Evolutionary conservation across 2,113 vertebrate genomes (phyloP).

Genomic region (Pterocles orientalis): DNA sequence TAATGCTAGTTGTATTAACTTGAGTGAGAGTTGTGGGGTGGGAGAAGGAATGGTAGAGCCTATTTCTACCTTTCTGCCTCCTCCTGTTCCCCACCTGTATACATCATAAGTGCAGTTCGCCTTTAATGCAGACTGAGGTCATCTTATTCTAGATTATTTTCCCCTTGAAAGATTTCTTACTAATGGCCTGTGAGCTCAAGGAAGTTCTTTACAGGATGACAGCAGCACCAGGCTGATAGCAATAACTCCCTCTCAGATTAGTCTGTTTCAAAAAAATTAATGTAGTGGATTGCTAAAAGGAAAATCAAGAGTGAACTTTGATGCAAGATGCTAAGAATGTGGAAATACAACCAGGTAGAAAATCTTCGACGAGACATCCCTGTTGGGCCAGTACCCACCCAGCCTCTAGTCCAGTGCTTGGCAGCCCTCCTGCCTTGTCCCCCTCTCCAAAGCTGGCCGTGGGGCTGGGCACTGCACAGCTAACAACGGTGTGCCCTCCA

Average conservation of each 20-base stretch:
- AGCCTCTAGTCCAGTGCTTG: fast-evolving
- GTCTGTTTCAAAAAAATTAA: not conserved
- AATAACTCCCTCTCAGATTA: not conserved
- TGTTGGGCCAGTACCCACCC: too few relatives aligned
- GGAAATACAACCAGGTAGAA: not conserved
- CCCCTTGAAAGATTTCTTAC: not conserved
- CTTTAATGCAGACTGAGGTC: not conserved
- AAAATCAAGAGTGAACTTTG: not conserved
- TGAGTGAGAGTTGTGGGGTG: fast-evolving
- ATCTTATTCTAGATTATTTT: not conserved
- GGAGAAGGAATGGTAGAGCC: not conserved
- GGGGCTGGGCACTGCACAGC: fast-evolving
- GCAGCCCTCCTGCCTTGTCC: not conserved
- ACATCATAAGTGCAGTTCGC: not conserved
- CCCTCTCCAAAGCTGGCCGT: fast-evolving
- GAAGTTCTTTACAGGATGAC: not conserved
- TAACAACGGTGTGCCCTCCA: fast-evolving
- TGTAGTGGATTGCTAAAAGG: not conserved
- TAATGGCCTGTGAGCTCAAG: not conserved
- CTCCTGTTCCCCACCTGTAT: not conserved
- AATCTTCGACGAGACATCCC: not conserved
- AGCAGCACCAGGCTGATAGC: not conserved
- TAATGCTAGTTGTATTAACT: not conserved
- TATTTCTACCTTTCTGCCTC: not conserved
- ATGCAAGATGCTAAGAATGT: not conserved